phyloP scores from a whole-genome alignment of 2,797 vertebrate genomes.

The Sandelia bainsii region DNA sequence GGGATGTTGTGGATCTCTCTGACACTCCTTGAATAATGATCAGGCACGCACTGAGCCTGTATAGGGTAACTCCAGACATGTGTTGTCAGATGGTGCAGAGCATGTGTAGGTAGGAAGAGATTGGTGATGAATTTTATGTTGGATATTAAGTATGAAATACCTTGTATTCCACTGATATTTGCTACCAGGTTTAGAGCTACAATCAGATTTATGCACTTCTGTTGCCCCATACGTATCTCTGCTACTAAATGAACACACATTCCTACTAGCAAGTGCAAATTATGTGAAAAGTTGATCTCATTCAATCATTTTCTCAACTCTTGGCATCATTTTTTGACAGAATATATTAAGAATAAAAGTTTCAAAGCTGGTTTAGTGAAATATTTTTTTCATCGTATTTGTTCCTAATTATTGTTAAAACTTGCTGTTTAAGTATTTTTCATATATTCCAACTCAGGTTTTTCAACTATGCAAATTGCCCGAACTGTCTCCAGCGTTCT shows the following conservation, averaged over 20 bases:
- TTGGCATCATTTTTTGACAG: neutral
- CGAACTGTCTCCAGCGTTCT: conserved; percentile 61
- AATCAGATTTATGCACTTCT: neutral
- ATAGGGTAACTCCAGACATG: too few relatives aligned
- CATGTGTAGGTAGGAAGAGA: neutral
- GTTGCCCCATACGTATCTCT: neutral
- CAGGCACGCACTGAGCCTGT: neutral
- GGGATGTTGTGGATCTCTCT: neutral
- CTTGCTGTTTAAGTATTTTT: neutral
- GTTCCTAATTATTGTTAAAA: neutral
- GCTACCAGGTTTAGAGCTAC: conserved; percentile 18
- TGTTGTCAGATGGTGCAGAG: conserved; percentile 5
- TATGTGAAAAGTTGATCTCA: neutral
- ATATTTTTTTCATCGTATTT: too few relatives aligned
- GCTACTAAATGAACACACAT: too few relatives aligned
- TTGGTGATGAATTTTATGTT: neutral
- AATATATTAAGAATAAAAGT: conserved; percentile 1
- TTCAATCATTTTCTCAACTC: neutral
- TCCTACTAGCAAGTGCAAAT: conserved; percentile 2
- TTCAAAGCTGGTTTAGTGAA: conserved; percentile 9
- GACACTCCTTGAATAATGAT: neutral
- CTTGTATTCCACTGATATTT: conserved; percentile 35
- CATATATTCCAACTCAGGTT: neutral
- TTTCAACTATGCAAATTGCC: conserved; percentile 6
- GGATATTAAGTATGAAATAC: conserved; percentile 31